Evolutionary conservation across 2,888 invertebrate genomes (phyloP), one percentile per base, ranked within the genome.

Genomic region (Trichacis sp.): DNA sequence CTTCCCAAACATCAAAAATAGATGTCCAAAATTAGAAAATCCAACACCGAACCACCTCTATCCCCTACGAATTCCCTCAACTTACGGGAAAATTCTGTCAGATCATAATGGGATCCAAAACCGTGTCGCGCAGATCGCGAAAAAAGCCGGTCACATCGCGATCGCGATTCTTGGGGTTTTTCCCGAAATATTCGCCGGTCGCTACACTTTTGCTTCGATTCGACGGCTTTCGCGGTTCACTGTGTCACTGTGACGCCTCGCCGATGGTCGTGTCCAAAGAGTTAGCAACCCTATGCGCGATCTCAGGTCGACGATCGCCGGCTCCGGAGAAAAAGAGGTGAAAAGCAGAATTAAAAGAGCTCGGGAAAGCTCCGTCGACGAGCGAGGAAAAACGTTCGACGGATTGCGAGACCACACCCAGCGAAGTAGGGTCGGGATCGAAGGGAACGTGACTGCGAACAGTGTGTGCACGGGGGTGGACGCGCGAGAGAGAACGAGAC

Each of bases 321-420:
- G 50, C 24, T 3, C 4, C 8, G 33, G 33, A 11, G n/a, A n/a
- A 33, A n/a, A 8, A 24, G 3, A 24, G 8, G 8, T 5, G 24
- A 24, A 24, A 24, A 24, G 4, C 4, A 3, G 24, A 24, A 24
- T 9, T 9, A 40, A 33, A 33, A 33, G n/a, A 33, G 8, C 8
- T 33, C n/a, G 33, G 2, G n/a, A 24, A 8, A 24, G 15, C 11
- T 15, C 38, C 40, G 20, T 18, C 14, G 50, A 38, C 49, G 38
- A 15, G 36, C 2, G 8, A 18, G n/a, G 51, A 15, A 24, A n/a
- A 18, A 15, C 14, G 36, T 18, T 33, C 24, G 12, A 38, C 55
- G 60, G 62, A 58, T 59, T 58, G 69, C n/a, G n/a, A 74, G 77
- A 77, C 77, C 77, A 77, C 77, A 77, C 77, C 77, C 77, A 77